phyloP scores from a whole-genome alignment of 2,888 invertebrate genomes.

The Xanthia icteritia region DNA sequence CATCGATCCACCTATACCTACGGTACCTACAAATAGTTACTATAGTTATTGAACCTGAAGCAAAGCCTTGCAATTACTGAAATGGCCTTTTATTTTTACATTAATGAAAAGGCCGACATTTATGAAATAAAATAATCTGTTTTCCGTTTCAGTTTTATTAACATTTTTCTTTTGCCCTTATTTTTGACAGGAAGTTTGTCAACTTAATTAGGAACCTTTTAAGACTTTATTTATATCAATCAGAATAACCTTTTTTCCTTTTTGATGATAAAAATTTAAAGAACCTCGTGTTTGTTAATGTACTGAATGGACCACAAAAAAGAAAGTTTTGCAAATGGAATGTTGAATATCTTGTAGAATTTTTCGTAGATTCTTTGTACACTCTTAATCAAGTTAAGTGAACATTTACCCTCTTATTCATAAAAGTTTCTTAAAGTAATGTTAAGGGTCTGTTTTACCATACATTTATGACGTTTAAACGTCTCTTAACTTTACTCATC shows the following conservation, averaged over 20 bases:
- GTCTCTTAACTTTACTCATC: no score
- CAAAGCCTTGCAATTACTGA: conserved; percentile 40
- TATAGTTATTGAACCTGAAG: conserved; percentile 12
- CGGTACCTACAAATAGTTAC: no score
- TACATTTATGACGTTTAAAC: no score
- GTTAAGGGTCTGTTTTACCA: no score
- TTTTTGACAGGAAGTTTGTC: conserved; percentile 37
- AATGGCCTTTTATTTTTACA: conserved; percentile 28
- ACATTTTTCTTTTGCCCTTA: conserved; percentile 25
- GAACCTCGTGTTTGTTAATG: conserved; percentile 10
- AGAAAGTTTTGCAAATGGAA: background rate
- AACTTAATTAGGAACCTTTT: conserved; percentile 47
- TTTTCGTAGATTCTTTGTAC: background rate
- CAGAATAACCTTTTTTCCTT: conserved; percentile 19
- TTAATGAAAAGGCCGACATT: conserved; percentile 34
- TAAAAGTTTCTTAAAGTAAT: no score
- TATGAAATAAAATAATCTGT: conserved; percentile 45
- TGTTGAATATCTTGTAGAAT: background rate
- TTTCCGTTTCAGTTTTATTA: conserved; percentile 38
- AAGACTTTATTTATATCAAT: conserved; percentile 46
- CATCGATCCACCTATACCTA: background rate
- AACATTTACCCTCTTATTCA: no score
- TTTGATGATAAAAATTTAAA: conserved; percentile 8
- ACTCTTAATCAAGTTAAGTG: background rate
- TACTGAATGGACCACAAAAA: conserved; percentile 16